phyloP scores from a whole-genome alignment of 92 coral and sea anemone species.

The Blastomussa wellsi region DNA sequence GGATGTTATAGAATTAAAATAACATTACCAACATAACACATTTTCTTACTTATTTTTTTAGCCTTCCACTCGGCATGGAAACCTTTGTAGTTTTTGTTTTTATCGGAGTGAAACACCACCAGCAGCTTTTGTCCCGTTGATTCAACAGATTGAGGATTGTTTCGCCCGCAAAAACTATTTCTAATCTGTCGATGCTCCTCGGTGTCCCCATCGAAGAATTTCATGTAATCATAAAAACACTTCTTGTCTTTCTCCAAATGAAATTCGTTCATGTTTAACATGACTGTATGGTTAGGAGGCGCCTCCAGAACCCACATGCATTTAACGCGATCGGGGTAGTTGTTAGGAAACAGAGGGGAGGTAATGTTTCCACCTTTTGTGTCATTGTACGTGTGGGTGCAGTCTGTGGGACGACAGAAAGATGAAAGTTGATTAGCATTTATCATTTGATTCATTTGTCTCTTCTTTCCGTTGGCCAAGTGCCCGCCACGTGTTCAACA shows the following conservation, averaged over 20 bases:
- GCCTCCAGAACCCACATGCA: conserved; percentile 77
- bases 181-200: conserved; percentile 25
- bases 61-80: conserved; percentile 64
- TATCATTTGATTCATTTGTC: too few relatives aligned
- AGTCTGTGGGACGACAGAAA: conserved; percentile 46
- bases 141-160: conserved; percentile 5
- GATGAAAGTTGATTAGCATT: neutral
- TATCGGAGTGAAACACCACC: conserved; percentile 65
- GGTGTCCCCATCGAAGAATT: conserved; percentile 63
- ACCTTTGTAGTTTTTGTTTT: conserved; percentile 47
- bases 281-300: conserved; percentile 73
- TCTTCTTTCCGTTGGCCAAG: too few relatives aligned
- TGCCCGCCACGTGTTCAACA: too few relatives aligned
- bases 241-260: conserved; percentile 88
- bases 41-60: conserved; percentile 13
- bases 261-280: conserved; percentile 61
- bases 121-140: conserved; percentile 61
- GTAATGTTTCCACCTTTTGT: conserved; percentile 57
- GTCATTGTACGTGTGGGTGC: conserved; percentile 10
- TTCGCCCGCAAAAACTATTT: conserved; percentile 56
- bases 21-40: neutral
- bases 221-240: conserved; percentile 83
- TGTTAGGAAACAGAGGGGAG: conserved; percentile 61
- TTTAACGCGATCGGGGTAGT: conserved; percentile 51
- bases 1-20: neutral